Evolutionary conservation across 2,797 vertebrate genomes (phyloP).

Genomic region (Acanthurus lineatus): DNA sequence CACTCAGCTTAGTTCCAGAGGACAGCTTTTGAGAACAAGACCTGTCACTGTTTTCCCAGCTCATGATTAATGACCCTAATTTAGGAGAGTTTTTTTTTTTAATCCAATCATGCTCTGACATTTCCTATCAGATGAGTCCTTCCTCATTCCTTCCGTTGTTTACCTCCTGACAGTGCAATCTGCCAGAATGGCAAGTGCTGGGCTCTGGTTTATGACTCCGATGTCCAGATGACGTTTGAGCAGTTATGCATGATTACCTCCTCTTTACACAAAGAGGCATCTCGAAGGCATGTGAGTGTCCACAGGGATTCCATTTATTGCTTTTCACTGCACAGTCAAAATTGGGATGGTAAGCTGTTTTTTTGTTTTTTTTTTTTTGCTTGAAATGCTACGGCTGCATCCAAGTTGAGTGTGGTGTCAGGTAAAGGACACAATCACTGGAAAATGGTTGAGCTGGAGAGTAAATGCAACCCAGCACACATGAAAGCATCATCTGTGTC

Average conservation of each 20-base stretch:
- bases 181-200: slow-evolving; percentile 54
- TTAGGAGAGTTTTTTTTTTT: slow-evolving; percentile 71
- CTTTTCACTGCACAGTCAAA: slow-evolving; percentile 49
- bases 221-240: slow-evolving; percentile 70
- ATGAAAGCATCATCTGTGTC: slow-evolving; percentile 52
- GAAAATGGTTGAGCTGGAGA: slow-evolving; percentile 48
- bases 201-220: slow-evolving; percentile 67
- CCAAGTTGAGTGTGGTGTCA: slow-evolving; percentile 50
- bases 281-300: slow-evolving; percentile 46
- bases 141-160: slow-evolving; percentile 76
- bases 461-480: slow-evolving; percentile 54
- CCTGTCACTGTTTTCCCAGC: slow-evolving; percentile 74
- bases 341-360: slow-evolving; percentile 45
- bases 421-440: slow-evolving; percentile 61
- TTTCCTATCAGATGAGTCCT: slow-evolving; percentile 80
- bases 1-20: slow-evolving; percentile 74
- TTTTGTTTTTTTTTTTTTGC: slow-evolving; percentile 23
- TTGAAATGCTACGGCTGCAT: slow-evolving; percentile 52
- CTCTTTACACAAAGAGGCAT: slow-evolving; percentile 64
- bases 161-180: slow-evolving; percentile 77
- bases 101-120: slow-evolving; percentile 83
- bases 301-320: slow-evolving; percentile 59
- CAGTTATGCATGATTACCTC: slow-evolving; percentile 71
- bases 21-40: slow-evolving; percentile 72
- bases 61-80: slow-evolving; percentile 87